Percentiles rank a stretch among this genome's conserved stretches.
phyloP scores from a whole-genome alignment of 2,113 vertebrate species.

The Ictalurus furcatus region DNA sequence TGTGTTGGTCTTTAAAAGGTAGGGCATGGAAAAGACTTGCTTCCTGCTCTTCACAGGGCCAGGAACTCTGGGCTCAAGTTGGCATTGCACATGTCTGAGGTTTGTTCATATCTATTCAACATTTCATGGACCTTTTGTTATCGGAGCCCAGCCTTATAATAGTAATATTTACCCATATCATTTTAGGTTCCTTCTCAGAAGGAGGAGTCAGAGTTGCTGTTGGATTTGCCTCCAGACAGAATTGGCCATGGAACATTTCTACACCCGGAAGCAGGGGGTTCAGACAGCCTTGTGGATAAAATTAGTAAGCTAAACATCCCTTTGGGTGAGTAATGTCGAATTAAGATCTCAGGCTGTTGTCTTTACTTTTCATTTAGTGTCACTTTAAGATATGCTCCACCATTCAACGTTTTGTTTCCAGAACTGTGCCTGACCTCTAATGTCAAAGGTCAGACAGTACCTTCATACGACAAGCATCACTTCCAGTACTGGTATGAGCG shows the following conservation, averaged over 20 bases:
- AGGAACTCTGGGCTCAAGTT: constrained; percentile 87
- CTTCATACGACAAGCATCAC: constrained; percentile 85
- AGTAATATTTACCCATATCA: neutral
- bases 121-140: neutral
- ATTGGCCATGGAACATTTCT: constrained; percentile 97
- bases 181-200: constrained; percentile 83
- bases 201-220: constrained; percentile 84
- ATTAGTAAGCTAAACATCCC: constrained; percentile 82
- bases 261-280: constrained; percentile 73
- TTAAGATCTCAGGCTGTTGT: neutral
- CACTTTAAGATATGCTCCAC: neutral
- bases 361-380: neutral
- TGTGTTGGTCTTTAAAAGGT: constrained; percentile 71
- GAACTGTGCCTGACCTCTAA: constrained; percentile 97
- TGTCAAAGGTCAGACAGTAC: constrained; percentile 87
- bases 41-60: constrained; percentile 85
- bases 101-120: constrained; percentile 60
- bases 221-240: constrained; percentile 82
- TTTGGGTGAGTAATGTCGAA: constrained; percentile 75
- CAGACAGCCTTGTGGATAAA: constrained; percentile 80
- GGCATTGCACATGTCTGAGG: constrained; percentile 92
- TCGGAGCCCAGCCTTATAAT: neutral
- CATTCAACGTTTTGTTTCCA: constrained; percentile 56
- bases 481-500: constrained; percentile 90
- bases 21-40: constrained; percentile 82